Percentiles rank a stretch among this genome's conserved stretches.
Conservation (phyloP, 1,140 invertebrate genomes). For the Euura lappo region DNA sequence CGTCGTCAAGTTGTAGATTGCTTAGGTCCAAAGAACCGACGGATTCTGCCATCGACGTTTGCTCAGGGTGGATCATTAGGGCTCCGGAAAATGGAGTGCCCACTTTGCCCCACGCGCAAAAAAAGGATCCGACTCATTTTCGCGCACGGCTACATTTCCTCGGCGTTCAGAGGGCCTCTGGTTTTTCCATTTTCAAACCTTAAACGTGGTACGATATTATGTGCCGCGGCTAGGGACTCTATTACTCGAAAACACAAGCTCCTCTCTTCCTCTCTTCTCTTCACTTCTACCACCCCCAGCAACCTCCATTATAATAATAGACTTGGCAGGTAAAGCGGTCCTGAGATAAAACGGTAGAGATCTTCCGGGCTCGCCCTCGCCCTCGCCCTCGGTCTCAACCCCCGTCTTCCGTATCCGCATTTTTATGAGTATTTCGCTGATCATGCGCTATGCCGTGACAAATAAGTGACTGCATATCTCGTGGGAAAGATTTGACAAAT, state of each 20-base stretch:
- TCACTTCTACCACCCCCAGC: neutral
- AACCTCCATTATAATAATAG: constrained; percentile 5
- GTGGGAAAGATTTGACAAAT: neutral
- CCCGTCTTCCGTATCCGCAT: neutral
- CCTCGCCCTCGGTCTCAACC: neutral
- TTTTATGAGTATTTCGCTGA: neutral
- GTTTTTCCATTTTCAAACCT: neutral
- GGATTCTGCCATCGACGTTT: neutral
- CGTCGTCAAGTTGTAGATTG: neutral
- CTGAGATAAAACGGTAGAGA: neutral
- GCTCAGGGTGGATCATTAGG: neutral
- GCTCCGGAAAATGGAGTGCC: neutral
- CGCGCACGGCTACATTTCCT: neutral
- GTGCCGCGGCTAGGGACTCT: neutral
- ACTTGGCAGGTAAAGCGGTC: constrained; percentile 6
- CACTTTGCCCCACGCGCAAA: neutral
- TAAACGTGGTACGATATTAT: neutral
- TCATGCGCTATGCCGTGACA: neutral
- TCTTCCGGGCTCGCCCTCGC: neutral
- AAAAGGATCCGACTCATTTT: neutral
- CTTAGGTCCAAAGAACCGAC: neutral
- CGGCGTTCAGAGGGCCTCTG: neutral
- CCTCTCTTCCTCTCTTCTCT: too few relatives aligned
- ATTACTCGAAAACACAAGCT: neutral
- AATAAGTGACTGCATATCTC: constrained; percentile 1